Base-by-base conservation (phyloP, 2,797 vertebrate genomes). In the Tragelaphus eurycerus region DNA sequence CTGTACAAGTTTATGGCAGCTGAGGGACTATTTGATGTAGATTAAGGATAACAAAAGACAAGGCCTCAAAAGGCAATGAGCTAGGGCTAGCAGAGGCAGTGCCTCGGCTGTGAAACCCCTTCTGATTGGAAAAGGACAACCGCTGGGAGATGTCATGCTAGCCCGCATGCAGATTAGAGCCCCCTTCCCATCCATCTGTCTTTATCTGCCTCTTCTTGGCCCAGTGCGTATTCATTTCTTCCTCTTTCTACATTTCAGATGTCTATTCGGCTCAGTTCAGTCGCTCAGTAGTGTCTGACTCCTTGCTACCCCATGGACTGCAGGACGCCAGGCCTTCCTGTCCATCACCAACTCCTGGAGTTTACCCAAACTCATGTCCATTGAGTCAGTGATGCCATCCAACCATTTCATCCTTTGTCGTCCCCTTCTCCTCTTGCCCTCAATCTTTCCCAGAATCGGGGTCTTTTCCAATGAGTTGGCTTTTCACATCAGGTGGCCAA, bases 271-370 rank as follows among this genome's bases (percentile, higher is more conserved):
- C 64, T 67, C 64, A 34, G n/a, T 43, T 71, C 64, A 38, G 10
- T 71, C 19, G 5, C 19, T 71, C 67, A 38, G 19, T 12, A 11
- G 10, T 38, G 17, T 38, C 1, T 23, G 34, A 23, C 5, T 23
- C 6, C 38, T 38, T 38, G 64, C 5, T 0, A 71, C 8, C n/a
- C n/a, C 64, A 12, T 71, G 64, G 4, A 12, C 9, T 0, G 2
- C 19, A 38, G 34, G 0, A 38, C 0, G 0, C 67, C 19, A 23
- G 34, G 67, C 10, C 34, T 71, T 19, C 34, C 19, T 71, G 34
- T 23, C 19, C 34, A 38, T 71, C 67, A 71, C 67, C 4, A 71
- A 12, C 19, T 23, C 4, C 10, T 4, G 11, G 34, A 38, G 67
- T 38, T 12, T 6, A 38, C 67, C 1, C 67, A 38, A 12, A 71